These are phyloP conservation scores for Macrosteles quadrilineatus DNA, from an alignment of 1,140 invertebrate species.

Conservation along the genomic window DNA sequence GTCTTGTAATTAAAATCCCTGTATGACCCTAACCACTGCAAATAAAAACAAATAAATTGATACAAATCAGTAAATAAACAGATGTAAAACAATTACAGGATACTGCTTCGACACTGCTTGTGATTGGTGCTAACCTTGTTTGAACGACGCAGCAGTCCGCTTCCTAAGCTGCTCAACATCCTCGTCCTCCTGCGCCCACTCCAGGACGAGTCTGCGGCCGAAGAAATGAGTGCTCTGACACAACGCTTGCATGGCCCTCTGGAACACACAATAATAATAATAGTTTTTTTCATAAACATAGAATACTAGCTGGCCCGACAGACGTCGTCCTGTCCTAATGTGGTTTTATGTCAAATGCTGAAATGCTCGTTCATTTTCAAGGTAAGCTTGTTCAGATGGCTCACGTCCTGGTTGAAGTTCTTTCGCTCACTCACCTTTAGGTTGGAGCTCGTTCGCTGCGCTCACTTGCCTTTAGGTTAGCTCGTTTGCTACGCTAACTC, in stretches of 20 bases:
- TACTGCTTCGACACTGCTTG: background rate
- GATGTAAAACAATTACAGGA: background rate
- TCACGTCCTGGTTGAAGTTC: no score
- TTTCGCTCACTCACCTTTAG: no score
- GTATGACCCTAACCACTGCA: background rate
- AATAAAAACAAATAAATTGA: background rate
- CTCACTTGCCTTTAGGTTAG: no score
- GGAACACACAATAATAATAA: slow-evolving; percentile 31
- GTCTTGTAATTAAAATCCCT: background rate
- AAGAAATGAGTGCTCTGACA: slow-evolving; percentile 97
- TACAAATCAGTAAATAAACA: background rate
- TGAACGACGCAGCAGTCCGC: slow-evolving; percentile 76
- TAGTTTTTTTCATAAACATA: no score
- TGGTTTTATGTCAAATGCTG: no score
- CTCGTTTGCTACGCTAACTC: no score
- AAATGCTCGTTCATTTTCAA: no score
- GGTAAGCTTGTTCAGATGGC: no score
- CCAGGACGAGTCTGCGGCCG: slow-evolving; percentile 89
- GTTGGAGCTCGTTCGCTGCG: no score
- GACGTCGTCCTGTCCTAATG: no score
- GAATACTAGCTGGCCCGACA: no score
- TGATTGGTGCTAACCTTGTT: background rate
- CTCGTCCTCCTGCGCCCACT: slow-evolving; percentile 85
- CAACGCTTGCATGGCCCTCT: slow-evolving; percentile 90
- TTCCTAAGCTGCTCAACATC: slow-evolving; percentile 78